A percentile compares a stretch with the other conserved stretches of the same genome.
phyloP scores from a whole-genome alignment of 2,888 invertebrate species.

The Pelosia muscerda region DNA sequence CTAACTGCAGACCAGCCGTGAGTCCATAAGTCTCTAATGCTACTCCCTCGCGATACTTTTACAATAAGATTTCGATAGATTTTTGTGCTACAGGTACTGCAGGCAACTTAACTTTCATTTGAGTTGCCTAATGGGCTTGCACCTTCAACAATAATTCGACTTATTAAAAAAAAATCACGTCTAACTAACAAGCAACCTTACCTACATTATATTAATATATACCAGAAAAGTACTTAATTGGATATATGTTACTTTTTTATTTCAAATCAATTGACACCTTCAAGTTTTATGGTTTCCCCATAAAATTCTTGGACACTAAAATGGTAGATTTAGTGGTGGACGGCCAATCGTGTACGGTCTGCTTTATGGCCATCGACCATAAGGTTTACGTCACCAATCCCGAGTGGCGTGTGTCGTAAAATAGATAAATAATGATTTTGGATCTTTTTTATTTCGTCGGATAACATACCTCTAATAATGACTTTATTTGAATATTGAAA shows the following conservation, averaged over 20 bases:
- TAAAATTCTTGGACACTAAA: conserved; percentile 73
- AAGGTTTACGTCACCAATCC: conserved; percentile 76
- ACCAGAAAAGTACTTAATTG: conserved; percentile 53
- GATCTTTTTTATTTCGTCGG: conserved; percentile 42
- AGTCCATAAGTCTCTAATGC: too few relatives aligned
- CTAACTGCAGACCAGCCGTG: too few relatives aligned
- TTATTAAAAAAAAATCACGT: conserved; percentile 2
- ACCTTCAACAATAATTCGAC: neutral
- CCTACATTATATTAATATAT: conserved; percentile 31
- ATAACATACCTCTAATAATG: conserved; percentile 47
- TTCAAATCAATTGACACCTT: conserved; percentile 78
- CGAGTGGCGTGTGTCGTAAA: conserved; percentile 72
- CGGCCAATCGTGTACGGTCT: conserved; percentile 73
- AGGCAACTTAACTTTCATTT: too few relatives aligned
- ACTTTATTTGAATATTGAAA: conserved; percentile 35
- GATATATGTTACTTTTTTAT: conserved; percentile 48
- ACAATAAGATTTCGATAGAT: too few relatives aligned
- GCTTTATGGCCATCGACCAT: conserved; percentile 69
- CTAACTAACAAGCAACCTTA: conserved; percentile 21
- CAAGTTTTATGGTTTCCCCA: conserved; percentile 71
- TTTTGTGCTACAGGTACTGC: too few relatives aligned
- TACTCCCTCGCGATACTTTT: too few relatives aligned
- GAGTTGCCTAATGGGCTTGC: neutral
- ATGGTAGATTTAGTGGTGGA: conserved; percentile 70
- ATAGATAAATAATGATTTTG: conserved; percentile 73